These are phyloP conservation scores for Sinosuthora webbiana DNA, from an alignment of 2,113 vertebrate species.

Conservation along the genomic window DNA sequence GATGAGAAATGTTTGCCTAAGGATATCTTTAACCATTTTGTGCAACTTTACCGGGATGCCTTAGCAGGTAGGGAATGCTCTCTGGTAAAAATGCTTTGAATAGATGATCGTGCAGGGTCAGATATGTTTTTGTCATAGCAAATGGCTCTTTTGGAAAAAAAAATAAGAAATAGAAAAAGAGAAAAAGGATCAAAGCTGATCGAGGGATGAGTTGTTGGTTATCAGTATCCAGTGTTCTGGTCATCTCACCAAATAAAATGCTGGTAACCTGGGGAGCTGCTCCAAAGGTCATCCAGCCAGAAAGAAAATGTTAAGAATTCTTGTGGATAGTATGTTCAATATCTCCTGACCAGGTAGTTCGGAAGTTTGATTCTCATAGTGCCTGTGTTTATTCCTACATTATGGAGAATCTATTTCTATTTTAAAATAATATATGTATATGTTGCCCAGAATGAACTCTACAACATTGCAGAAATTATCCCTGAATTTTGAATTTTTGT, in stretches of 20 bases:
- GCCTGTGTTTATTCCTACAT: neutral
- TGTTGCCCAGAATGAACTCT: neutral
- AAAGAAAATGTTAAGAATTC: neutral
- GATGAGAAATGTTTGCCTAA: constrained; percentile 96
- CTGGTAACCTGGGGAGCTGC: neutral
- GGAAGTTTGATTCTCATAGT: neutral
- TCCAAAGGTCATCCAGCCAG: neutral
- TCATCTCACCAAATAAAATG: neutral
- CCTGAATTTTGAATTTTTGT: neutral
- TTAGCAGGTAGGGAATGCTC: constrained; percentile 79
- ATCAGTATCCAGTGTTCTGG: neutral
- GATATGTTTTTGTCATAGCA: neutral
- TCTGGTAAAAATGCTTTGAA: neutral
- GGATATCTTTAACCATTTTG: constrained; percentile 95
- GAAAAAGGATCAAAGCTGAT: neutral
- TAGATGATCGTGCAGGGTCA: neutral
- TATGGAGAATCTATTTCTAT: neutral
- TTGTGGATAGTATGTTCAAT: neutral
- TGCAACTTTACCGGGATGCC: constrained; percentile 96
- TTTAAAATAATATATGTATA: neutral
- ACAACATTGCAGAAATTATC: neutral
- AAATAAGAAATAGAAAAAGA: neutral
- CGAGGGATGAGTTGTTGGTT: neutral
- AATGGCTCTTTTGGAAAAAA: neutral
- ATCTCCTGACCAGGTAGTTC: neutral